Evolutionary conservation across 2,113 vertebrate genomes (phyloP).

Genomic region (Toxotes jaculatrix): DNA sequence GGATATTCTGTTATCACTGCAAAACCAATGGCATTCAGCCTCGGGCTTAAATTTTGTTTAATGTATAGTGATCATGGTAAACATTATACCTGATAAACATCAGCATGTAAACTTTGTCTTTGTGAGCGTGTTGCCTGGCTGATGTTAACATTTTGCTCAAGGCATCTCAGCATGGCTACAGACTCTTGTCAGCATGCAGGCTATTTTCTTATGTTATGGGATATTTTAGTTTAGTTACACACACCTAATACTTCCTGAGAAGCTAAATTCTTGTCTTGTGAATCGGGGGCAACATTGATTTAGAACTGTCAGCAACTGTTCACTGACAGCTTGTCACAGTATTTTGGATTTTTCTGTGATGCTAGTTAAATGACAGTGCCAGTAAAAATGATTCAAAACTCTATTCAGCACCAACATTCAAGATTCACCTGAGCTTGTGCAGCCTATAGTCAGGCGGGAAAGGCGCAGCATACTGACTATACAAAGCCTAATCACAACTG

Average conservation of each 20-base stretch:
- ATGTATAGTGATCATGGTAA: not conserved
- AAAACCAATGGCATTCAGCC: not conserved
- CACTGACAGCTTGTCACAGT: not conserved
- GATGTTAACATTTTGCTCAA: not conserved
- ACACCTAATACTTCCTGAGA: not conserved
- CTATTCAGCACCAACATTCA: not conserved
- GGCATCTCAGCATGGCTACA: not conserved
- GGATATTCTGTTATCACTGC: not conserved
- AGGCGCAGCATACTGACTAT: conserved; percentile 31
- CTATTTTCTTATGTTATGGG: not conserved
- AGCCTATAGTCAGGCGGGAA: conserved; percentile 24
- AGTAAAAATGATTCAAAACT: conserved; percentile 7
- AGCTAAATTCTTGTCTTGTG: not conserved
- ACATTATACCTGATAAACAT: not conserved
- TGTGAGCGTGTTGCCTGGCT: not conserved
- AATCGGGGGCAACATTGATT: not conserved
- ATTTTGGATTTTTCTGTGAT: not conserved
- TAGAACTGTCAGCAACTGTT: not conserved
- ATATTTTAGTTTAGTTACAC: not conserved
- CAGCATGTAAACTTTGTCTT: not conserved
- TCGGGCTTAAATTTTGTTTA: not conserved
- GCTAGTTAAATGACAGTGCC: not conserved
- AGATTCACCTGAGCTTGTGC: conserved; percentile 3
- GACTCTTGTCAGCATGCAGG: not conserved
- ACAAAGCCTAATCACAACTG: conserved; percentile 46